Percentiles rank a stretch among this genome's conserved stretches.
phyloP scores from a whole-genome alignment of 2,113 vertebrate genomes.

The Xenus cinereus region DNA sequence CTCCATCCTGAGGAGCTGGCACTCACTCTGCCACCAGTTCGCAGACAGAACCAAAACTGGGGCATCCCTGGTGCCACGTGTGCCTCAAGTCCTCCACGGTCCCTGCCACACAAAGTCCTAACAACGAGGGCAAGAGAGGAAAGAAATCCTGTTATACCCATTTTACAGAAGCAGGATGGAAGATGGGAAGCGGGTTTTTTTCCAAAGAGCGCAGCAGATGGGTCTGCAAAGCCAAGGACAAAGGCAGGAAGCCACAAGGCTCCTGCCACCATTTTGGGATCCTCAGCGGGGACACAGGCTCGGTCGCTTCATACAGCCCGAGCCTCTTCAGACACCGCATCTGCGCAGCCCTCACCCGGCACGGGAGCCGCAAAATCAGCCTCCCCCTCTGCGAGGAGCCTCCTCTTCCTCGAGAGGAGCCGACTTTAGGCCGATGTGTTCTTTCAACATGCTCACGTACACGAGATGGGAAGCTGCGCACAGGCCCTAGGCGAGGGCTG shows the following conservation, averaged over 20 bases:
- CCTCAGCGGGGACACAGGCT: not conserved
- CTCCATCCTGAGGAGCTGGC: not conserved
- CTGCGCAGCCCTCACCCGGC: not conserved
- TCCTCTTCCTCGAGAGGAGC: not conserved
- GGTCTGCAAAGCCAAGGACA: not conserved
- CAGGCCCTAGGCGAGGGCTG: not conserved
- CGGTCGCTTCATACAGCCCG: accelerated
- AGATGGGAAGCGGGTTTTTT: not conserved
- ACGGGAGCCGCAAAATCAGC: not conserved
- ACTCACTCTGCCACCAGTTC: not conserved
- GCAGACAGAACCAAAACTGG: not conserved
- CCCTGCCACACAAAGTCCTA: not conserved
- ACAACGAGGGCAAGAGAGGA: not conserved
- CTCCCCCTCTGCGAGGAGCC: not conserved
- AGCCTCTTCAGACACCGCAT: not conserved
- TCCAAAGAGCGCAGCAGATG: not conserved
- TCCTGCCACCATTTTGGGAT: not conserved
- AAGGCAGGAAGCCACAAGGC: not conserved
- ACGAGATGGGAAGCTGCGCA: not conserved
- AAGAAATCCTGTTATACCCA: accelerated
- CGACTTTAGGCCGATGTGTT: not conserved
- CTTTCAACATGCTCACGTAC: accelerated
- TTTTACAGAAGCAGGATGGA: not conserved
- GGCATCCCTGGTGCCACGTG: not conserved
- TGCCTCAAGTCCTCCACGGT: not conserved